These are phyloP conservation scores for Parauchenoglanis ngamensis DNA, from an alignment of 2,797 vertebrate genomes.

Conservation along the genomic window DNA sequence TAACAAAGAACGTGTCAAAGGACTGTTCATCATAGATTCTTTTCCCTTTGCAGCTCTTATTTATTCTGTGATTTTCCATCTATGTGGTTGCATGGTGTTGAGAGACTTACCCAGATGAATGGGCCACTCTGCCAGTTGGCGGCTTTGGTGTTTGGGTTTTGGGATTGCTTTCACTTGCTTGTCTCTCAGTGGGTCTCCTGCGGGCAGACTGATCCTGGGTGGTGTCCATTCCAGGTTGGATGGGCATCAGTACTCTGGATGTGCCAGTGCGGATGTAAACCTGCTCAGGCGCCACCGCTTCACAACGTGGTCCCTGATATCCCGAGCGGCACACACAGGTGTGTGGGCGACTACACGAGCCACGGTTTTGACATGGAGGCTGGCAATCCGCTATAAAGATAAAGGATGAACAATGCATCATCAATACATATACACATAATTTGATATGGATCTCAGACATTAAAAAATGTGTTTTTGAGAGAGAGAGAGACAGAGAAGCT, in stretches of 20 bases:
- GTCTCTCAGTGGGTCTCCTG: constrained; percentile 51
- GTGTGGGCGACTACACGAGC: constrained; percentile 92
- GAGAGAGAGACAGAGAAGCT: neutral
- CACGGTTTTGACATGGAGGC: constrained; percentile 93
- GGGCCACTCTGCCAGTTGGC: constrained; percentile 65
- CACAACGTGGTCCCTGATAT: constrained; percentile 86
- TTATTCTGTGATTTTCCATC: neutral
- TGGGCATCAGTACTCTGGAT: constrained; percentile 67
- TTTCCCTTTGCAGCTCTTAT: neutral
- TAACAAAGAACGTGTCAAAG: neutral
- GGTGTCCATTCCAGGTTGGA: constrained; percentile 66
- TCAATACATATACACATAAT: neutral
- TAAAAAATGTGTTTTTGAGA: neutral
- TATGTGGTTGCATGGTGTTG: neutral
- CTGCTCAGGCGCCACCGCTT: constrained; percentile 88
- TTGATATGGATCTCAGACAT: neutral
- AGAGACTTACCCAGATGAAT: constrained; percentile 71
- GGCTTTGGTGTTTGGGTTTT: constrained; percentile 67
- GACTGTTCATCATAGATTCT: constrained; percentile 2
- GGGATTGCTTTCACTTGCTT: constrained; percentile 40
- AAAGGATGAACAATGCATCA: constrained; percentile 33
- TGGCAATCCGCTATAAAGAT: constrained; percentile 86
- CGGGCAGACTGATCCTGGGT: constrained; percentile 66
- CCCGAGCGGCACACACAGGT: constrained; percentile 92
- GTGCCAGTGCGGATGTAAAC: constrained; percentile 83